phyloP scores from a whole-genome alignment of 1,140 invertebrate genomes.

The Drosophila nigrodunni region DNA sequence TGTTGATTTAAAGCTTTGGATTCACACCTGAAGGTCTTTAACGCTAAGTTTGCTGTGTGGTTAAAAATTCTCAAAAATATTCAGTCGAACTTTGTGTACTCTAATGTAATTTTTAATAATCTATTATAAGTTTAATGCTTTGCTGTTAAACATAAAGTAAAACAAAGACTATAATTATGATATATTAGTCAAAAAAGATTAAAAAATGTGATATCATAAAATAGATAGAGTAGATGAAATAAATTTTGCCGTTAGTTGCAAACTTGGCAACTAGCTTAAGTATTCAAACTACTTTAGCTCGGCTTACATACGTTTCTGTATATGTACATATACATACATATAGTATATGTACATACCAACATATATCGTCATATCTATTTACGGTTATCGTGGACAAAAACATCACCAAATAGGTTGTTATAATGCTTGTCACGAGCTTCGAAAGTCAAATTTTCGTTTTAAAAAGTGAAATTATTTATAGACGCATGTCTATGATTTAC shows the following conservation, averaged over 20 bases:
- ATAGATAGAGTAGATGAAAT: neutral
- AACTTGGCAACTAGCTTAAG: neutral
- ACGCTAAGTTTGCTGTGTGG: neutral
- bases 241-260: neutral
- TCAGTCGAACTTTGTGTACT: neutral
- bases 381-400: slow-evolving; percentile 40
- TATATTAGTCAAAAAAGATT: slow-evolving; percentile 8
- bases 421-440: slow-evolving; percentile 67
- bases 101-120: neutral
- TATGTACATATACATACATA: neutral
- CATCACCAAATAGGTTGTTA: slow-evolving; percentile 53
- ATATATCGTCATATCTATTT: slow-evolving; percentile 29
- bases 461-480: slow-evolving; percentile 61
- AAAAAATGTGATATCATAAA: neutral
- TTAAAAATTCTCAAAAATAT: neutral
- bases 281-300: slow-evolving; percentile 9
- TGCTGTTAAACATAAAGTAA: neutral
- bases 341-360: neutral
- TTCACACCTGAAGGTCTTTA: neutral
- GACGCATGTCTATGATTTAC: neutral
- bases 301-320: slow-evolving; percentile 8
- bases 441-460: slow-evolving; percentile 24
- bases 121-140: neutral
- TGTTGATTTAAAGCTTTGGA: neutral
- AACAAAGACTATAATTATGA: slow-evolving; percentile 8